phyloP scores from a whole-genome alignment of 2,888 invertebrate genomes.

The Lamproptera curius region DNA sequence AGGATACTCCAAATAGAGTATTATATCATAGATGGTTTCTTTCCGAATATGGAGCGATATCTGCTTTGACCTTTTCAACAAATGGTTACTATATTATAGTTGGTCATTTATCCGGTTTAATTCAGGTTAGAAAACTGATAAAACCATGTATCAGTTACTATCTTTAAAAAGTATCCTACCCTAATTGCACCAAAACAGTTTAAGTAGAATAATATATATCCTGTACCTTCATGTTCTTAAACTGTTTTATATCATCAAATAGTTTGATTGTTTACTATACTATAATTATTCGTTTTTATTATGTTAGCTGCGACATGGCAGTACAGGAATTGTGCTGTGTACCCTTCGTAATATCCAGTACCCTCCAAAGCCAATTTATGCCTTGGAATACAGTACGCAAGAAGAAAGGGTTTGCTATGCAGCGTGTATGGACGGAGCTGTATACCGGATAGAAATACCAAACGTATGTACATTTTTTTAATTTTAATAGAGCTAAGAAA shows the following conservation, averaged over 20 bases:
- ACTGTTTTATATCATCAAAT: too few relatives aligned
- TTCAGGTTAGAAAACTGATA: too few relatives aligned
- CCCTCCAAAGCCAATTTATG: conserved; percentile 60
- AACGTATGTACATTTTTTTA: conserved; percentile 37
- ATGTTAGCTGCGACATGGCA: conserved; percentile 63
- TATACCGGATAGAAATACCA: conserved; percentile 65
- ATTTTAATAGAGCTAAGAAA: too few relatives aligned
- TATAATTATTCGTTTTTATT: too few relatives aligned
- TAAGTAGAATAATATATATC: too few relatives aligned
- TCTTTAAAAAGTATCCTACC: too few relatives aligned
- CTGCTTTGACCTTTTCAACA: conserved; percentile 57
- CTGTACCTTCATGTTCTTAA: too few relatives aligned
- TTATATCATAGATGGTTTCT: conserved; percentile 51
- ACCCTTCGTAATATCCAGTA: conserved; percentile 65
- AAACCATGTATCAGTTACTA: too few relatives aligned
- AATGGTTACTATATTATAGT: conserved; percentile 60
- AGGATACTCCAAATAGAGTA: conserved; percentile 45
- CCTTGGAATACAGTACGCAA: conserved; percentile 51
- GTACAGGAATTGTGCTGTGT: conserved; percentile 53
- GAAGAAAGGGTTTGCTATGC: conserved; percentile 66
- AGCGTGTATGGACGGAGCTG: conserved; percentile 56
- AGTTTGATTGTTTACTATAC: too few relatives aligned
- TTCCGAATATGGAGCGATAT: conserved; percentile 53
- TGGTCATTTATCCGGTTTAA: conserved; percentile 67
- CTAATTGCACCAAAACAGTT: too few relatives aligned